phyloP scores from a whole-genome alignment of 1,140 invertebrate genomes.

The Zaprionus inermis region DNA sequence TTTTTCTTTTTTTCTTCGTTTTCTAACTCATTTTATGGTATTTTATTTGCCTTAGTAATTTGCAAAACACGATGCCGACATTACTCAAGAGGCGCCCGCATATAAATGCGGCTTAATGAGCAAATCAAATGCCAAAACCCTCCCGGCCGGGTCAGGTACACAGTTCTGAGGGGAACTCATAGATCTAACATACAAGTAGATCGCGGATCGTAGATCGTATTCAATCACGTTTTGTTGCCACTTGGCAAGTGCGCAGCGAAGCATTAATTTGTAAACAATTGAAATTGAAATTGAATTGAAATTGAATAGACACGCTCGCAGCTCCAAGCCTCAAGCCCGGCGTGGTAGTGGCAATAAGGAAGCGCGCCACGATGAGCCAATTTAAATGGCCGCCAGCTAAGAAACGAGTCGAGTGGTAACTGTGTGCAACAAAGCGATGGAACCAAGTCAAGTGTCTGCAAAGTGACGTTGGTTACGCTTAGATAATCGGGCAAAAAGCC shows the following conservation, averaged over 20 bases:
- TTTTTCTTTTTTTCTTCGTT: conserved; percentile 1
- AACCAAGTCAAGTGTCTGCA: conserved; percentile 21
- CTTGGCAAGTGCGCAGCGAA: conserved; percentile 61
- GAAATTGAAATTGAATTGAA: conserved; percentile 39
- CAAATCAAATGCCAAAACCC: conserved; percentile 70
- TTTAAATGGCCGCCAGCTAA: conserved; percentile 35
- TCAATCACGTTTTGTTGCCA: conserved; percentile 45
- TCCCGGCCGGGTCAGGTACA: background rate
- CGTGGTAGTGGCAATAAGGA: conserved; percentile 37
- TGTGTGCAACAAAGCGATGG: conserved; percentile 24
- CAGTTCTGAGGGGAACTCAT: conserved; percentile 33
- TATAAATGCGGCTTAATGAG: conserved; percentile 61
- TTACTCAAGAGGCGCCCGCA: conserved; percentile 63
- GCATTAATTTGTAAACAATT: conserved; percentile 72
- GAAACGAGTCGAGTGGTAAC: background rate
- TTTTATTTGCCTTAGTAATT: conserved; percentile 39
- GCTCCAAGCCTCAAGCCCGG: background rate
- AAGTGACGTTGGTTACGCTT: conserved; percentile 34
- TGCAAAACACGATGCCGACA: conserved; percentile 45
- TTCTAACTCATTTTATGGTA: conserved; percentile 5
- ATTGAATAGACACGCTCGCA: conserved; percentile 13
- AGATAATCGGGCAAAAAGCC: conserved; percentile 8
- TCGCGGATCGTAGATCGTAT: conserved; percentile 33
- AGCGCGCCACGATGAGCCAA: conserved; percentile 27
- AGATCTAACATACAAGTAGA: conserved; percentile 26